Evolutionary conservation across 1,140 invertebrate genomes (phyloP), one percentile per base, ranked within the genome.

Genomic region (Eulimnadia texana): DNA sequence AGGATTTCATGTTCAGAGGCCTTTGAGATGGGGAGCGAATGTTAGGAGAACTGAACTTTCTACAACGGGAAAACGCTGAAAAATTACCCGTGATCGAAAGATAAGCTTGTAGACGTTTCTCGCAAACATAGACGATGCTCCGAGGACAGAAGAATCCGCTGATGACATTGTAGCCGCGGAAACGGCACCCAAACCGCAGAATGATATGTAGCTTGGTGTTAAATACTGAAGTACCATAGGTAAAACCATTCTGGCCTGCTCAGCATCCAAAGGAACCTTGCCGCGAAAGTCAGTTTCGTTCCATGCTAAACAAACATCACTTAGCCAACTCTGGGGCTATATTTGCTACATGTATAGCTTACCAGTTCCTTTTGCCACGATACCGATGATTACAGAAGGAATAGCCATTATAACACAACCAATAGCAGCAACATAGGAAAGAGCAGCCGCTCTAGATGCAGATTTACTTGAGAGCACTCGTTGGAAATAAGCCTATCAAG

Each of bases 111-210:
- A 98, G 63, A 98, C 88, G 73, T 98, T 98, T 70, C 93, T 82
- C 58, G 95, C 93, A 73, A 98, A 98, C 94, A 98, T 98, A 19
- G 93, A 95, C 64, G 90, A 90, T 2, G 95, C 94, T 19, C 92
- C 95, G 10, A 98, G 79, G 25, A 98, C 90, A 63, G 93, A 96
- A 47, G 94, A 98, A 73, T 98, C 95, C 0, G 94, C 93, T 2
- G 94, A 98, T 27, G 93, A 97, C 94, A 98, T 97, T 25, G 97
- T 93, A 11, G 94, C 93, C 2, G 94, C 94, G 0, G 93, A 97
- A 3, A 98, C 92, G n/a, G 95, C 94, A 0, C 95, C 95, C 62
- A 98, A 78, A 0, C 94, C 95, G 70, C 98, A 89, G 77, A 98
- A 98, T 2, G 93, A 90, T 2, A 98, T 88, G 74, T 88, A 90